Percentiles rank a stretch among this genome's conserved stretches.
phyloP scores from a whole-genome alignment of 2,888 invertebrate genomes.

The Gisinianus flammeolus region DNA sequence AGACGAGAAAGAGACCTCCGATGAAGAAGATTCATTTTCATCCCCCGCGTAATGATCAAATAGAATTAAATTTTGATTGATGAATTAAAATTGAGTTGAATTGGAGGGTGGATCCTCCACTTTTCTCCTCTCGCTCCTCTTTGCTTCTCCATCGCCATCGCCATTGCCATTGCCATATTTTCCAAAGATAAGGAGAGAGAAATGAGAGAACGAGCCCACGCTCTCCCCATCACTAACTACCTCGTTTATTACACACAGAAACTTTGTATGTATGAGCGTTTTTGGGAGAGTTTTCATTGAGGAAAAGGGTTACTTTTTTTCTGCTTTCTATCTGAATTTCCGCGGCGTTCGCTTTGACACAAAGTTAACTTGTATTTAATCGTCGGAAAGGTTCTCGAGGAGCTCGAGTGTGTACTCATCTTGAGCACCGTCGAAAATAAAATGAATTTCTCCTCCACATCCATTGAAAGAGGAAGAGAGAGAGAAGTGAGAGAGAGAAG shows the following conservation, averaged over 20 bases:
- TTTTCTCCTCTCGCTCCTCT: neutral
- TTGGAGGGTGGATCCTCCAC: neutral
- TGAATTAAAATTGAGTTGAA: slow-evolving; percentile 37
- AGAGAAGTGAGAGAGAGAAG: no score
- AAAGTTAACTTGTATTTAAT: neutral
- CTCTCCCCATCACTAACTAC: neutral
- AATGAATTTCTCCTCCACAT: neutral
- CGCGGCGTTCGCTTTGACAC: neutral
- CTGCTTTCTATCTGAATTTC: neutral
- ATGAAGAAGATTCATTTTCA: slow-evolving; percentile 22
- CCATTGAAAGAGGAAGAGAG: no score
- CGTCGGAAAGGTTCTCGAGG: neutral
- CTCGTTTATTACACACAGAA: no score
- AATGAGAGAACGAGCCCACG: no score
- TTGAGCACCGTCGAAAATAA: neutral
- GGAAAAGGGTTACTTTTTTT: neutral
- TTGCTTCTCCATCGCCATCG: no score
- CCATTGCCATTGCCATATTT: neutral
- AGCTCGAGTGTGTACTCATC: neutral
- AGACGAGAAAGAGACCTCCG: slow-evolving; percentile 18
- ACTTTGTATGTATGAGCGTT: neutral
- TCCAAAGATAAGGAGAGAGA: no score
- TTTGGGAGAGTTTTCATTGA: neutral
- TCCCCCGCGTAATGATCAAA: slow-evolving; percentile 10
- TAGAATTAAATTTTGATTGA: slow-evolving; percentile 39